These are phyloP conservation scores for Caiman crocodilus DNA, from an alignment of 2,797 vertebrate species.

Conservation along the genomic window DNA sequence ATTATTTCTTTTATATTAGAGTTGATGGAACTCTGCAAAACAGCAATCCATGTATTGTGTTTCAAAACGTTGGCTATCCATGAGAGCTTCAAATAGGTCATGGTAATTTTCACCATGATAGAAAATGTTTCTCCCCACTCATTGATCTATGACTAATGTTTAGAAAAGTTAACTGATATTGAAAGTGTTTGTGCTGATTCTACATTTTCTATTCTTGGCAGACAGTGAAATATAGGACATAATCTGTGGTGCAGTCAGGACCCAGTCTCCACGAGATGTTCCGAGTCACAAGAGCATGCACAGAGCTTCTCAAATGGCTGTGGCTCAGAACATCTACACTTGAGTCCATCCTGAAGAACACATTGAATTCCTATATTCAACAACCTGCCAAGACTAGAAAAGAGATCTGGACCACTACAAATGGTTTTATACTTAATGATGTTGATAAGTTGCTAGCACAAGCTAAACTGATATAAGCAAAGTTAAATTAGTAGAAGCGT, in stretches of 20 bases:
- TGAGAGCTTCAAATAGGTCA: not conserved
- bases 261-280: not conserved
- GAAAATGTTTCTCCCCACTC: not conserved
- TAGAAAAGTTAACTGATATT: not conserved
- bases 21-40: not conserved
- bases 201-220: not conserved
- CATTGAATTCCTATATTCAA: not conserved
- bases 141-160: not conserved
- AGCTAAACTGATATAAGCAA: not conserved
- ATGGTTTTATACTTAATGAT: not conserved
- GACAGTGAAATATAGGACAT: not conserved
- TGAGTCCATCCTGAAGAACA: not conserved
- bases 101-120: not conserved
- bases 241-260: not conserved
- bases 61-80: not conserved
- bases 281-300: not conserved
- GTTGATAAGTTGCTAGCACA: not conserved
- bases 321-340: not conserved
- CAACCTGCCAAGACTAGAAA: not conserved
- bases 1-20: not conserved
- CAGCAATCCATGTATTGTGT: not conserved
- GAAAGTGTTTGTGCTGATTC: not conserved
- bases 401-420: not conserved
- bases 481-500: not conserved
- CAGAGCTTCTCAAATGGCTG: no score